Percentiles rank a stretch among this genome's conserved stretches.
Conservation (phyloP, 2,888 invertebrate species). For the Noctua janthina region DNA sequence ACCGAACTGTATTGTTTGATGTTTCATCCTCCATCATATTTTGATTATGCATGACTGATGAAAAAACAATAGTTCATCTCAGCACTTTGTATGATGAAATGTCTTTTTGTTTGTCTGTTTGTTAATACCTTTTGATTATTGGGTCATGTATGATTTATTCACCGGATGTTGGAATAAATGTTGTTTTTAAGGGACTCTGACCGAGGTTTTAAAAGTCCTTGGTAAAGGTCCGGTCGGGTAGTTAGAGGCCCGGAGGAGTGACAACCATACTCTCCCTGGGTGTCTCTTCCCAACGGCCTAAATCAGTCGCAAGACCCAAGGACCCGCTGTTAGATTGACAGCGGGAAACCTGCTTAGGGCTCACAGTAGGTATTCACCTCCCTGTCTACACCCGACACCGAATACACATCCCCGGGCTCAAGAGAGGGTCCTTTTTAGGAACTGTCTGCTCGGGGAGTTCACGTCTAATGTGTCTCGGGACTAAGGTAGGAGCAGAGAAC, state of each 20-base stretch:
- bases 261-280: background rate
- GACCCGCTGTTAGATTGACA: too few relatives aligned
- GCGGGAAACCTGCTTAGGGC: too few relatives aligned
- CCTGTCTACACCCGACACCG: too few relatives aligned
- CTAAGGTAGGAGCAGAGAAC: too few relatives aligned
- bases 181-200: constrained; percentile 11
- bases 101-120: constrained; percentile 40
- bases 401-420: too few relatives aligned
- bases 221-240: constrained; percentile 2
- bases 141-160: constrained; percentile 46
- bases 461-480: too few relatives aligned
- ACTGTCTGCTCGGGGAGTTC: too few relatives aligned
- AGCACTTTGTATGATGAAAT: constrained; percentile 57
- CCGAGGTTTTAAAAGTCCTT: constrained; percentile 12
- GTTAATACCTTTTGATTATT: constrained; percentile 40
- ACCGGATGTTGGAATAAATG: constrained; percentile 17
- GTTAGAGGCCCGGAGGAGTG: background rate
- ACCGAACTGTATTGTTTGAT: constrained; percentile 53
- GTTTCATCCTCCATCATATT: constrained; percentile 54
- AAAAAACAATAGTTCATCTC: constrained; percentile 61
- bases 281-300: too few relatives aligned
- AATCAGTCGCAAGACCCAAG: too few relatives aligned
- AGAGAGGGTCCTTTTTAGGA: too few relatives aligned
- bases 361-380: too few relatives aligned
- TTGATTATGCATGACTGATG: constrained; percentile 66